Base-by-base conservation (phyloP, 2,888 invertebrate genomes). In the Agrilus cyanescens region DNA sequence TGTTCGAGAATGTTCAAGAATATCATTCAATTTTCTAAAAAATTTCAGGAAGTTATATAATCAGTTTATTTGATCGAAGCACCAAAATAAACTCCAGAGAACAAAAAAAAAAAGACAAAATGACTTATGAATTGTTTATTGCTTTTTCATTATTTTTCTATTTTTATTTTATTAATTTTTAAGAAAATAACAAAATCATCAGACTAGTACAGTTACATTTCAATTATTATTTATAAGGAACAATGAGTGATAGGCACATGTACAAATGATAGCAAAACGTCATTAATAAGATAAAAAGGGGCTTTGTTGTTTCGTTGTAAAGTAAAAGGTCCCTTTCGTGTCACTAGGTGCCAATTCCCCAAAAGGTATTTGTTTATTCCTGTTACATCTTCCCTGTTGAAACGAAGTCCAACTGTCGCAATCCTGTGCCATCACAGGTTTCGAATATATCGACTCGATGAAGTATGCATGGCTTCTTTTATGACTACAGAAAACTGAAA, bases 401-500 rank as follows among this genome's bases (percentile, higher is more conserved):
- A 40, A 58, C 7, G 40, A 40, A 14, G 45, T 42, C 51, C 54
- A 57, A 2, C 50, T 50, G 18, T 38, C 35, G 41, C 58, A 58
- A 20, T 43, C 29, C 30, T 40, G 48, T 3, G 53, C 52, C 10
- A 43, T 32, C 34, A 55, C 47, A 6, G 39, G 35, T 8, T 47
- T 35, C 8, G 44, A 40, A 31, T 49, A 44, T 12, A 58, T 53
- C 3, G 57, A 55, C 33, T 50, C 50, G 18, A 50, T 46, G 42
- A 52, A 58, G 29, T 49, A 50, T 32, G 46, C 45, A 38, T 53
- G 50, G 37, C 56, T 56, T 13, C 49, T 48, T 16, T 52, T 50
- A 33, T 58, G 58, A 40, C 57, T 57, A 44, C 58, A 58, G 7
- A 53, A 51, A 54, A 45, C 38, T 44, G 39, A 32, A 45, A 44